These are phyloP conservation scores for Lepidocyrtinus sp. DNA, from an alignment of 2,888 invertebrate species.

Conservation along the genomic window DNA sequence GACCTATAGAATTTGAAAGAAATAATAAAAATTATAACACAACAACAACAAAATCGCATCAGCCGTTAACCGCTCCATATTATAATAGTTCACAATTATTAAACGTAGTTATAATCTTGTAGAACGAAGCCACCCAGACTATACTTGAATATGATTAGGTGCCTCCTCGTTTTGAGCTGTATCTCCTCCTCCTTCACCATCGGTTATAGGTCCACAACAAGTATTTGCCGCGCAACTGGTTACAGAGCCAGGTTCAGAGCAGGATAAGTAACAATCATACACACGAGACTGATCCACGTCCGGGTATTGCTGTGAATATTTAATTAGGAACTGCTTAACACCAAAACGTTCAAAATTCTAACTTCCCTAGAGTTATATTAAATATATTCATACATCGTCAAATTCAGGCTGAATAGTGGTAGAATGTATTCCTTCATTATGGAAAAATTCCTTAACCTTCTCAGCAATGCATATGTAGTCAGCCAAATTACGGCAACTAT, in stretches of 20 bases:
- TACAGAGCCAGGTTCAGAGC: conserved; percentile 82
- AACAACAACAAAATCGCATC: no score
- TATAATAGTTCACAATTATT: no score
- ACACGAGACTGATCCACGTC: conserved; percentile 56
- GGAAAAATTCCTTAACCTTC: conserved; percentile 97
- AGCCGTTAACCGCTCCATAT: no score
- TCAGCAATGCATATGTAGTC: conserved; percentile 98
- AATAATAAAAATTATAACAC: no score
- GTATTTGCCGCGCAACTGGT: conserved; percentile 87
- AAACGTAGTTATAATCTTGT: no score
- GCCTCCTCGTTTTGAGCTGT: conserved; percentile 11
- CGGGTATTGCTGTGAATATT: conserved; percentile 63
- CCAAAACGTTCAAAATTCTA: neutral
- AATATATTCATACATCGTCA: conserved; percentile 80
- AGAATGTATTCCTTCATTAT: conserved; percentile 98
- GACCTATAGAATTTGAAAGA: no score
- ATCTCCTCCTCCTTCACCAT: conserved; percentile 22
- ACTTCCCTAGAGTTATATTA: neutral
- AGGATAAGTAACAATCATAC: conserved; percentile 86
- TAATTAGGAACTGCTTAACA: neutral
- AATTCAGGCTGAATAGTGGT: conserved; percentile 99
- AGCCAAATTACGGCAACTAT: conserved; percentile 89
- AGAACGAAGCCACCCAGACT: neutral
- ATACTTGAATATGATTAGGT: conserved; percentile 34
- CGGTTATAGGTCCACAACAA: conserved; percentile 82